These are phyloP conservation scores for Sorex fumeus DNA, from an alignment of 2,113 vertebrate genomes.

Conservation along the genomic window DNA sequence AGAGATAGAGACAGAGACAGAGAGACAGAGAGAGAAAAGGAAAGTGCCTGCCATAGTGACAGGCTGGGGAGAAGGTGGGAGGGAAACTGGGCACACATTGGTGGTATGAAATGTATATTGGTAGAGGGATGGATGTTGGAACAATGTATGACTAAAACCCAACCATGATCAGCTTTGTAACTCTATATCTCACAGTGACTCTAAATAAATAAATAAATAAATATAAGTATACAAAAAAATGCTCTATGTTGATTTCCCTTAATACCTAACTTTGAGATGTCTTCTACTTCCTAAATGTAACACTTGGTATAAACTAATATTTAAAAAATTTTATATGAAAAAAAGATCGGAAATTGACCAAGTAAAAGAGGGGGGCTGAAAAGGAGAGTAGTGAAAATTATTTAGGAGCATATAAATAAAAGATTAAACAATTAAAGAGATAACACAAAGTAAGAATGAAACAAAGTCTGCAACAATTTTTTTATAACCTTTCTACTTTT, in stretches of 20 bases:
- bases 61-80: no score
- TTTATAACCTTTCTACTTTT: slow-evolving; percentile 36
- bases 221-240: no score
- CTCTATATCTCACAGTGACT: no score
- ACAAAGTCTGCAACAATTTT: neutral
- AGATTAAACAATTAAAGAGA: slow-evolving; percentile 18
- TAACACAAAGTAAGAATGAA: slow-evolving; percentile 32
- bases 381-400: neutral
- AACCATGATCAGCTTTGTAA: no score
- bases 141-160: no score
- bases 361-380: neutral
- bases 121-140: no score
- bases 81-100: no score
- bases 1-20: no score
- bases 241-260: neutral
- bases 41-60: no score
- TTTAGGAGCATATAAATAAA: slow-evolving; percentile 22
- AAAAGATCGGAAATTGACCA: slow-evolving; percentile 18
- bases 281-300: slow-evolving; percentile 20
- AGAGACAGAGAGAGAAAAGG: no score
- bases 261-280: neutral
- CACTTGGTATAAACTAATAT: slow-evolving; percentile 40
- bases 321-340: slow-evolving; percentile 37
- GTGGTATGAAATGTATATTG: no score
- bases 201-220: no score